phyloP scores from a whole-genome alignment of 2,888 invertebrate genomes.

The Coenonympha arcania region DNA sequence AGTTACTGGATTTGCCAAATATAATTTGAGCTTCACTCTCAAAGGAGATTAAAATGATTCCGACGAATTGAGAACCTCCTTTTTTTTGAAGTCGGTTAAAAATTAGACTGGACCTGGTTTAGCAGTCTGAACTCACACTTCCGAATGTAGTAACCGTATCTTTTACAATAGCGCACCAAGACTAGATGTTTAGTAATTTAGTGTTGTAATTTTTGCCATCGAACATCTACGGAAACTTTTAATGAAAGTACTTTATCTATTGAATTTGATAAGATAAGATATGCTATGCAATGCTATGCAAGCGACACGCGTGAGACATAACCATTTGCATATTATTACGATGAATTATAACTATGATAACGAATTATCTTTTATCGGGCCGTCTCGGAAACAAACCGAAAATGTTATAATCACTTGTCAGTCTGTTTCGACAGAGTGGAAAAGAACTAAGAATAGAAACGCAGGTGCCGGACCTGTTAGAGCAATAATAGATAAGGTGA shows the following conservation, averaged over 20 bases:
- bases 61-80: too few relatives aligned
- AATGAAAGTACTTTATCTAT: conserved; percentile 49
- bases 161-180: neutral
- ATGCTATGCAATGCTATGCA: conserved; percentile 42
- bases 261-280: conserved; percentile 62
- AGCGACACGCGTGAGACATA: conserved; percentile 55
- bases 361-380: conserved; percentile 41
- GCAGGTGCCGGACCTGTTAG: neutral
- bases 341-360: conserved; percentile 40
- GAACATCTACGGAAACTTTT: conserved; percentile 53
- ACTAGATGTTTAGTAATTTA: conserved; percentile 8
- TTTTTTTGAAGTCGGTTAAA: too few relatives aligned
- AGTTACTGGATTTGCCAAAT: neutral
- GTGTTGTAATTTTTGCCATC: conserved; percentile 39
- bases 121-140: neutral
- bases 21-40: neutral
- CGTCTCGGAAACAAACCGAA: conserved; percentile 40
- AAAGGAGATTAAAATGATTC: too few relatives aligned
- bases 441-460: conserved; percentile 1
- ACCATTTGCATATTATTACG: conserved; percentile 34
- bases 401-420: conserved; percentile 19
- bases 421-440: conserved; percentile 9
- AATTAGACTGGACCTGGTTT: neutral
- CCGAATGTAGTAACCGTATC: neutral
- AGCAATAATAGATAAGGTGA: neutral